Base-by-base conservation (phyloP, 2,888 invertebrate species). In the Anagyrus pseudococci region DNA sequence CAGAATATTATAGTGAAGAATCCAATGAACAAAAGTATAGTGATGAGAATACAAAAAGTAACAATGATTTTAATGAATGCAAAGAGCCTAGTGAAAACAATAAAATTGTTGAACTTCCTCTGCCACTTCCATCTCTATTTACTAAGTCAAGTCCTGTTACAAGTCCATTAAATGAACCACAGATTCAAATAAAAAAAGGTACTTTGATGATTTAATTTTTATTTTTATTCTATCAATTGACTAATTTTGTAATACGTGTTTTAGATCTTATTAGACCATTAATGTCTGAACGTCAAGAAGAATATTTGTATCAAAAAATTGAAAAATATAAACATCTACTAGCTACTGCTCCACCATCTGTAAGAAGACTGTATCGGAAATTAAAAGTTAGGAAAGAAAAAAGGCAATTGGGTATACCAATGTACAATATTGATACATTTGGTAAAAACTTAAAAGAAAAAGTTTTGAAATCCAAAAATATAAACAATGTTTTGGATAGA, bases 351-450 rank as follows among this genome's bases (percentile, higher is more conserved):
- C 72, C 82, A 2, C 69, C 75, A 2, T 69, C 77, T 13, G 72
- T 79, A 19, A 74, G 84, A 7, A 82, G 87, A 40, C 75, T 87
- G 0, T 84, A 85, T 69, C 78, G 88, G 43, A 89, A 89, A 76
- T 76, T 89, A 10, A 77, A 80, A n/a, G 78, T 87, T 15, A 81
- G 88, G 22, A 83, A 84, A 70, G 76, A 83, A 61, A 87, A 87
- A 71, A 78, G 87, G n/a, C 84, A 85, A 66, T 82, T 83, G 66
- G 84, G 84, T 56, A 73, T 85, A 55, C 82, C 84, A 1, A 70
- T 86, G 6, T 84, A 88, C 66, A 85, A 89, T 73, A 72, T 88
- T n/a, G 87, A 88, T 70, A 64, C 66, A 29, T 70, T 74, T 55
- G 68, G 69, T 13, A 75, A 59, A 46, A n/a, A n/a, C n/a, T n/a